Evolutionary conservation across 2,113 vertebrate genomes (phyloP).

Genomic region (Dendrocopos noguchii): DNA sequence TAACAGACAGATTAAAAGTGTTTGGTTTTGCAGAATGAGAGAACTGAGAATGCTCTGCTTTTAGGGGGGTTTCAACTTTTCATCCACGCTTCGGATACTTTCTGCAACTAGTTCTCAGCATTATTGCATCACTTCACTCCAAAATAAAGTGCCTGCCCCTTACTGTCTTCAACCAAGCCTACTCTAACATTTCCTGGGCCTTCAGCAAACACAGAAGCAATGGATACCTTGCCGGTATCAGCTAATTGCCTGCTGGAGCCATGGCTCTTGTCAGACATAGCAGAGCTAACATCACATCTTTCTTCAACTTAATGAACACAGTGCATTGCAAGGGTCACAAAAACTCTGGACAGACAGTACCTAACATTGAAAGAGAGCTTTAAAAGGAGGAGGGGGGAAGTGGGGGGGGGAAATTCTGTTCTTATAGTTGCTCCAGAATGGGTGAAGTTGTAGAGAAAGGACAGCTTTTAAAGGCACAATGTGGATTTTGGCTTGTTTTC

Average conservation of each 20-base stretch:
- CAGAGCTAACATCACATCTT: not conserved
- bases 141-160: not conserved
- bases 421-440: not conserved
- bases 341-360: not conserved
- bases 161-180: not conserved
- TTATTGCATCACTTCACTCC: not conserved
- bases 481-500: slow-evolving; percentile 2
- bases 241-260: not conserved
- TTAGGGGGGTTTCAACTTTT: slow-evolving; percentile 8
- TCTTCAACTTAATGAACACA: not conserved
- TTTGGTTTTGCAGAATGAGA: not conserved
- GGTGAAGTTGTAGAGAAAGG: not conserved
- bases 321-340: not conserved
- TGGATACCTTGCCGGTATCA: too few species aligned
- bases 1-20: not conserved
- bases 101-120: not conserved
- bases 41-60: not conserved
- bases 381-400: not conserved
- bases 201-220: not conserved
- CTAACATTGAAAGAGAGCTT: not conserved
- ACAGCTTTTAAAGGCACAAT: not conserved
- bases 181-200: not conserved
- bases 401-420: not conserved
- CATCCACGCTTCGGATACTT: not conserved
- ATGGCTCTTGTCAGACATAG: not conserved